Conservation (phyloP, 2,797 vertebrate species). For the Knipowitschia caucasica region DNA sequence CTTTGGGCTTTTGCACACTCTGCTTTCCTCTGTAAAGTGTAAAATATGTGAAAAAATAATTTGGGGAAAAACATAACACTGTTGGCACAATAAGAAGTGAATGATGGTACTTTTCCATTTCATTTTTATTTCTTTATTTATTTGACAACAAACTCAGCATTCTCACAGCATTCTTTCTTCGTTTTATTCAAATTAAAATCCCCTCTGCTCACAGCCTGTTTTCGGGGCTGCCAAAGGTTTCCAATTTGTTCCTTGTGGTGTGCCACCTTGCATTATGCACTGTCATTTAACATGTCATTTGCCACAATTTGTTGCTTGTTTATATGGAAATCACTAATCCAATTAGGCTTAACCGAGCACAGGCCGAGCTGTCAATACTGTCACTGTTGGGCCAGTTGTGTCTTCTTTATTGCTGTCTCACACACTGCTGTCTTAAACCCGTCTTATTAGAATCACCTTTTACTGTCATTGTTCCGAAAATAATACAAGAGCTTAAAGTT, state of each 20-base stretch:
- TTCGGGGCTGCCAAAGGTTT: conserved; percentile 14
- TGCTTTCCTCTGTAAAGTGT: too few relatives aligned
- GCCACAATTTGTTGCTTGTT: conserved; percentile 63
- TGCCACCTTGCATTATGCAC: conserved; percentile 40
- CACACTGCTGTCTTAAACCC: conserved; percentile 2
- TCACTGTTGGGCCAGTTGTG: conserved; percentile 12
- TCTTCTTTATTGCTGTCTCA: conserved; percentile 23
- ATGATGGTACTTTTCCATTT: background rate
- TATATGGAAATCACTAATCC: conserved; percentile 61
- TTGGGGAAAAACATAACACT: too few relatives aligned
- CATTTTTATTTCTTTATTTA: background rate
- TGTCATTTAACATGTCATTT: conserved; percentile 51
- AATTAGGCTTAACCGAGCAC: conserved; percentile 50
- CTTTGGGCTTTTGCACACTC: too few relatives aligned
- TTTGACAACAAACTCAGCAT: background rate
- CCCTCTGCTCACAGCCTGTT: conserved; percentile 17
- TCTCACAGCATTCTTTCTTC: background rate
- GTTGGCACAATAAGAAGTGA: too few relatives aligned
- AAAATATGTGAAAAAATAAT: too few relatives aligned
- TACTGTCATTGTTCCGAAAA: background rate
- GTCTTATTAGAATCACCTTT: conserved; percentile 18
- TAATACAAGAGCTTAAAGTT: background rate
- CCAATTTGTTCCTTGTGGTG: conserved; percentile 22
- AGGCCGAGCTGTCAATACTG: conserved; percentile 38
- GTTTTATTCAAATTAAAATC: conserved; percentile 27